Conservation (phyloP, 2,888 invertebrate species). For the Andricus curvator region DNA sequence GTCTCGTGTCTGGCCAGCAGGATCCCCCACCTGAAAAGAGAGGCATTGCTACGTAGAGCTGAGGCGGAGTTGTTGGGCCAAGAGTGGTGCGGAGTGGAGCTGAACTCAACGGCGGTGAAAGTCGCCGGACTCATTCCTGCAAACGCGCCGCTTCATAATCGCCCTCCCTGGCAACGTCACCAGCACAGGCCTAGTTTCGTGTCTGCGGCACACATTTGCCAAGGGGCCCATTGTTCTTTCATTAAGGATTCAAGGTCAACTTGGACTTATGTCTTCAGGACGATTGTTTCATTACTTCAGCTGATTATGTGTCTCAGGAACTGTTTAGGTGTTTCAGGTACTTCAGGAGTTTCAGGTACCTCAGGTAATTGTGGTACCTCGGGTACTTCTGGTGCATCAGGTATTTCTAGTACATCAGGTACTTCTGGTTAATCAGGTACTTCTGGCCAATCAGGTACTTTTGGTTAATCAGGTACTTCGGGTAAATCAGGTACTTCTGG, state of each 20-base stretch:
- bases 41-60: slow-evolving; percentile 44
- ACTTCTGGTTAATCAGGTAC: no score
- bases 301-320: no score
- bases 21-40: slow-evolving; percentile 46
- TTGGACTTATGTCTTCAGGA: not conserved
- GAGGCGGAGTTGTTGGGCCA: slow-evolving; percentile 47
- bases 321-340: not conserved
- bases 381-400: not conserved
- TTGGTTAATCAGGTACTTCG: not conserved
- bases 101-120: slow-evolving; percentile 68
- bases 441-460: no score
- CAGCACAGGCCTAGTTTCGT: slow-evolving; percentile 33
- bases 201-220: slow-evolving; percentile 27
- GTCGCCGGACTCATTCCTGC: slow-evolving; percentile 74
- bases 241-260: slow-evolving; percentile 18
- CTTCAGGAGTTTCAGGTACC: not conserved
- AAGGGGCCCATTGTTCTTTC: slow-evolving; percentile 34
- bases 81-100: slow-evolving; percentile 42
- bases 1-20: slow-evolving; percentile 57
- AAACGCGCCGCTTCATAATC: slow-evolving; percentile 58
- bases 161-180: slow-evolving; percentile 26
- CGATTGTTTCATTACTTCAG: not conserved
- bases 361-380: not conserved
- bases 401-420: no score
- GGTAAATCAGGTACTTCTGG: not conserved